phyloP scores from a whole-genome alignment of 2,113 vertebrate species.

The Poicephalus meyeri region DNA sequence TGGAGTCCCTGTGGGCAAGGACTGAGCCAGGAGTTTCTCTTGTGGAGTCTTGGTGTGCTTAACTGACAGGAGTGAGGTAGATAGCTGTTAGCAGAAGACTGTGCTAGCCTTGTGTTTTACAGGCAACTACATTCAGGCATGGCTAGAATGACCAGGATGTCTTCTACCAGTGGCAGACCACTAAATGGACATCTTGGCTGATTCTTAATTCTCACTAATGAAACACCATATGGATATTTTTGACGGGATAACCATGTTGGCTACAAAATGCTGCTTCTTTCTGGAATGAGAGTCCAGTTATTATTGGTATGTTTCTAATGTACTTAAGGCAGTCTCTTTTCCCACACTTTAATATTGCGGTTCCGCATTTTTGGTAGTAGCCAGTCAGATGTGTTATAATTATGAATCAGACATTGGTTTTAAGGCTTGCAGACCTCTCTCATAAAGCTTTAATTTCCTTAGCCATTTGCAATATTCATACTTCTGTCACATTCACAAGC shows the following conservation, averaged over 20 bases:
- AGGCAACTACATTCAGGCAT: neutral
- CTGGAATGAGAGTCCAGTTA: neutral
- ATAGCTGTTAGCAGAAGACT: neutral
- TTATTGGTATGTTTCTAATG: neutral
- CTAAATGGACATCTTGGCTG: neutral
- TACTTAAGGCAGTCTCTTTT: slow-evolving; percentile 8
- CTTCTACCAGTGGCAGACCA: neutral
- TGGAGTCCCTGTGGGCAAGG: neutral
- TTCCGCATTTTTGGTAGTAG: slow-evolving; percentile 19
- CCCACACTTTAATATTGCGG: slow-evolving; percentile 17
- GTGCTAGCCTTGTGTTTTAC: neutral
- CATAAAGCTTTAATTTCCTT: slow-evolving; percentile 46
- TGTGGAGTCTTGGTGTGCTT: neutral
- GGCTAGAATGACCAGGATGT: neutral
- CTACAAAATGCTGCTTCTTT: neutral
- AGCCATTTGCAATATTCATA: slow-evolving; percentile 8
- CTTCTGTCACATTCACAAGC: neutral
- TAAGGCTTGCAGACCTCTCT: slow-evolving; percentile 30
- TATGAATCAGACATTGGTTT: slow-evolving; percentile 43
- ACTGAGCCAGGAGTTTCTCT: neutral
- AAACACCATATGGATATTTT: neutral
- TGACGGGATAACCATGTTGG: neutral
- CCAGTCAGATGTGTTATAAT: slow-evolving; percentile 18
- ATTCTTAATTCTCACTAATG: neutral
- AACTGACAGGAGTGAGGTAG: neutral